Percentiles rank a stretch among this genome's conserved stretches.
Conservation (phyloP, 2,113 vertebrate genomes). For the Trematomus loennbergii region DNA sequence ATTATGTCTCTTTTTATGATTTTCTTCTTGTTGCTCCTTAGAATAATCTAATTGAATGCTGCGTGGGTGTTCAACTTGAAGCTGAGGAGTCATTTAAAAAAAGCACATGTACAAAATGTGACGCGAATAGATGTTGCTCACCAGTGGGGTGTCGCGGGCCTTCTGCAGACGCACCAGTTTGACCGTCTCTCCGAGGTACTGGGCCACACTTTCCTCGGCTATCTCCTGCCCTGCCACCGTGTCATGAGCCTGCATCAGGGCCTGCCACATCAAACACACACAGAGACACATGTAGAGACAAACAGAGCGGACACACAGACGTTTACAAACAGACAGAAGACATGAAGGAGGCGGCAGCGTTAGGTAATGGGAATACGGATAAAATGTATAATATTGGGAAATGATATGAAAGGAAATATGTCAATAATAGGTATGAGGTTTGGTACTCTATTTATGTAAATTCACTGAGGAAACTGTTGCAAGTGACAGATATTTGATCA, state of each 20-base stretch:
- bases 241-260: slow-evolving; percentile 94
- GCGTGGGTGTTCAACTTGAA: not conserved
- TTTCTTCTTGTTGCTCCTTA: not conserved
- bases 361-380: slow-evolving; percentile 5
- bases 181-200: slow-evolving; percentile 91
- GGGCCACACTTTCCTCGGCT: slow-evolving; percentile 86
- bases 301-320: slow-evolving; percentile 15
- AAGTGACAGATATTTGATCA: too few relatives aligned
- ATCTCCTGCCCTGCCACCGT: slow-evolving; percentile 92
- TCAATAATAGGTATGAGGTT: too few relatives aligned
- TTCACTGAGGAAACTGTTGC: too few relatives aligned
- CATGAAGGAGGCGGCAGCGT: slow-evolving; percentile 28
- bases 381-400: too few relatives aligned
- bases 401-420: too few relatives aligned
- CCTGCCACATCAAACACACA: slow-evolving; percentile 79
- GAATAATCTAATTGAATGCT: not conserved
- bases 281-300: slow-evolving; percentile 37
- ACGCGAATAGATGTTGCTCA: slow-evolving; percentile 70
- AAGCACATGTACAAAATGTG: not conserved
- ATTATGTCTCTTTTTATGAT: too few relatives aligned
- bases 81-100: not conserved
- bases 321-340: slow-evolving; percentile 41
- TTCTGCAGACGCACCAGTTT: slow-evolving; percentile 97
- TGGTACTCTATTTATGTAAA: too few relatives aligned
- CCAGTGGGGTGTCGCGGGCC: slow-evolving; percentile 92